Percentiles rank a stretch among this genome's conserved stretches.
These are phyloP conservation scores for Melieria picta DNA, from an alignment of 2,888 invertebrate genomes.

Conservation along the genomic window DNA sequence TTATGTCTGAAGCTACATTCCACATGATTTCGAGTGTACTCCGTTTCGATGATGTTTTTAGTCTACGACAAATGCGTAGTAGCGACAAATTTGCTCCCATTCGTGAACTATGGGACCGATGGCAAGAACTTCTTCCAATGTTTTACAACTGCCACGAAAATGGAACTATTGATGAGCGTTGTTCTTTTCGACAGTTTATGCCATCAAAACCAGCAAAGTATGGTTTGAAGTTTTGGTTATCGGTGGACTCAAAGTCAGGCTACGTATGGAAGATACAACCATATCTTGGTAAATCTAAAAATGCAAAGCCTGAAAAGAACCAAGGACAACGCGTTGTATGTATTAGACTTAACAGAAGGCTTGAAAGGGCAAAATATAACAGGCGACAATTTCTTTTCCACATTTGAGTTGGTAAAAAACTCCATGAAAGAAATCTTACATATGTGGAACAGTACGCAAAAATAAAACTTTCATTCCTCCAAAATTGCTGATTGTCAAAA, in stretches of 20 bases:
- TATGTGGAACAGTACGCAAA: constrained; percentile 9
- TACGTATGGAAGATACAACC: constrained; percentile 19
- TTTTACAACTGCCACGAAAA: no score
- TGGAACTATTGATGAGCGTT: no score
- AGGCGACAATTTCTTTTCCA: no score
- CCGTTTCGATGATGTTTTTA: no score
- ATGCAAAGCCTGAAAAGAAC: not conserved
- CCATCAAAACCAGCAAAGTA: no score
- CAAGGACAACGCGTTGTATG: constrained; percentile 2
- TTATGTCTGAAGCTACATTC: no score
- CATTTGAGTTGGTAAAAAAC: not conserved
- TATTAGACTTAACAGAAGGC: constrained; percentile 14
- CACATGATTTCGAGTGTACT: no score
- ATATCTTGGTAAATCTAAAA: constrained; percentile 23
- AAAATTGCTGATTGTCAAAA: constrained; percentile 23
- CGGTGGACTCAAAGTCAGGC: constrained; percentile 4
- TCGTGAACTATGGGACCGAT: no score
- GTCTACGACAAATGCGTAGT: no score
- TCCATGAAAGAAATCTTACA: constrained; percentile 18
- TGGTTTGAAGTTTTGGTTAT: constrained; percentile 20
- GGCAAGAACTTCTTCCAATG: no score
- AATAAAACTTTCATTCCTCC: not conserved
- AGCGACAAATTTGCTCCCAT: no score
- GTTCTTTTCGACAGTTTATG: no score
- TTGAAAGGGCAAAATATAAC: not conserved